These are phyloP conservation scores for Epinephelus fuscoguttatus DNA, from an alignment of 2,113 vertebrate genomes.

Conservation along the genomic window DNA sequence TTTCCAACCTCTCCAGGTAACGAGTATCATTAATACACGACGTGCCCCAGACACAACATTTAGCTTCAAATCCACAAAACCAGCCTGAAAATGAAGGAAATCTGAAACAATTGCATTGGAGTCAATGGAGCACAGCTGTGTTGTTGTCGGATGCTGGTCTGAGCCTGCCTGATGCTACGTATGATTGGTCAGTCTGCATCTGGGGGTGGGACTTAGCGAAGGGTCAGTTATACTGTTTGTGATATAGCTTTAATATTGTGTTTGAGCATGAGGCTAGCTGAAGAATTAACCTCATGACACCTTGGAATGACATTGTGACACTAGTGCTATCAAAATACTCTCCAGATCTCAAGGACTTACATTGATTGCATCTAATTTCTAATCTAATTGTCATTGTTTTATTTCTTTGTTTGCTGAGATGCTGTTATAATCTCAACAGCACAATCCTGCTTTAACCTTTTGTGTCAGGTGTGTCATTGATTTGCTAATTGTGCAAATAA, in stretches of 20 bases:
- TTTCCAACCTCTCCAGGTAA: no score
- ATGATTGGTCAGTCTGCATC: no score
- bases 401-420: background rate
- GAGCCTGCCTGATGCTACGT: no score
- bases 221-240: background rate
- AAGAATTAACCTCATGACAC: background rate
- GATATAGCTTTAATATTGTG: background rate
- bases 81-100: no score
- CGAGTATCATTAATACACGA: no score
- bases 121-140: no score
- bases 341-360: background rate
- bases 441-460: background rate
- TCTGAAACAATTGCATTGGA: no score
- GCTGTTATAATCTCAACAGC: background rate
- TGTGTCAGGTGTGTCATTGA: background rate
- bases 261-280: background rate
- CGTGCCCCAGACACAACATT: no score
- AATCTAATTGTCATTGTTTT: background rate
- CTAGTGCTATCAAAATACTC: background rate
- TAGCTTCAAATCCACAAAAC: no score
- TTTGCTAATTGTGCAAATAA: constrained; percentile 9
- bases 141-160: no score
- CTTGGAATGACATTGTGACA: background rate
- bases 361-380: background rate
- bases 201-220: no score